Percentiles rank a stretch among this genome's conserved stretches.
Conservation (phyloP, 2,888 invertebrate species). For the Troides oblongomaculatus region DNA sequence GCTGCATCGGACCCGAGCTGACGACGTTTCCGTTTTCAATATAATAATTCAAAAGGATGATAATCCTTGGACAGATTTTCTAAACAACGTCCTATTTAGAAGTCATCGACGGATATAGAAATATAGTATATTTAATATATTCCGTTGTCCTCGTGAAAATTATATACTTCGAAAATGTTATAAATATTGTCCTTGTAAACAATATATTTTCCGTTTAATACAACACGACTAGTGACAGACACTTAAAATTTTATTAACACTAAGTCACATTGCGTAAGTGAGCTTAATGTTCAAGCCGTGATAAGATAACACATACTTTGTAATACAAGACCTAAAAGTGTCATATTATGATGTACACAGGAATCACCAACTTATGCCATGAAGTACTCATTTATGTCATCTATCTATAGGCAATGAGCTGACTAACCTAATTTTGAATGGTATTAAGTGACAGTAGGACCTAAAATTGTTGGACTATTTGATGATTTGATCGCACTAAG, state of each 20-base stretch:
- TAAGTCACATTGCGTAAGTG: slow-evolving; percentile 3
- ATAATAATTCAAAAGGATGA: slow-evolving; percentile 1
- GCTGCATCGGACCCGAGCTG: background rate
- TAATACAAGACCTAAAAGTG: background rate
- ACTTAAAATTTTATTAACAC: slow-evolving; percentile 15
- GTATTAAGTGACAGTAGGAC: too few species aligned
- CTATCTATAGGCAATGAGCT: too few species aligned
- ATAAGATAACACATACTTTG: slow-evolving; percentile 6
- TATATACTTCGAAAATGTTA: background rate
- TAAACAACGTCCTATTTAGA: background rate
- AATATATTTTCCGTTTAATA: background rate
- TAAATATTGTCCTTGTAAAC: background rate
- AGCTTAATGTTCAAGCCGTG: slow-evolving; percentile 2
- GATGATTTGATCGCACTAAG: too few species aligned
- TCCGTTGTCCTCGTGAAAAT: background rate
- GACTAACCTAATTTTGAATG: too few species aligned
- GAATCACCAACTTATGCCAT: too few species aligned
- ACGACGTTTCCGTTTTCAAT: slow-evolving; percentile 15
- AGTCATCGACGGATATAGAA: background rate
- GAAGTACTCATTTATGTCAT: too few species aligned
- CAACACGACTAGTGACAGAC: slow-evolving; percentile 4
- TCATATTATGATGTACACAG: background rate
- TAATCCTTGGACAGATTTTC: background rate
- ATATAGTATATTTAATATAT: background rate
- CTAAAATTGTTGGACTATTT: too few species aligned